phyloP scores from a whole-genome alignment of 2,113 vertebrate species.

The Oreochromis tanganicae region DNA sequence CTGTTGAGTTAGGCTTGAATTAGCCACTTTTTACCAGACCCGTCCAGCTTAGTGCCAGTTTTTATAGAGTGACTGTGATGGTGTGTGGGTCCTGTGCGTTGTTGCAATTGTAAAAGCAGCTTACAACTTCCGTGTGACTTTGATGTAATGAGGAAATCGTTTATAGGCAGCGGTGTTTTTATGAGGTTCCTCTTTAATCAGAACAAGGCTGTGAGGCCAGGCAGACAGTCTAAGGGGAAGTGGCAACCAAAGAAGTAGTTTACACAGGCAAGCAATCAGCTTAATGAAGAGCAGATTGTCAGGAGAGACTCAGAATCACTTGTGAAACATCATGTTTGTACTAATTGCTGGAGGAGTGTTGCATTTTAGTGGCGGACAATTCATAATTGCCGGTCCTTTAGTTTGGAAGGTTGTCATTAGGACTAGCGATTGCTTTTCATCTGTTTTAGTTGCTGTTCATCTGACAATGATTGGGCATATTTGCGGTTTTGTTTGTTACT shows the following conservation, averaged over 20 bases:
- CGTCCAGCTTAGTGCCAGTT: neutral
- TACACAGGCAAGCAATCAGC: slow-evolving; percentile 40
- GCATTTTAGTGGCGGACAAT: neutral
- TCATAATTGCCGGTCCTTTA: neutral
- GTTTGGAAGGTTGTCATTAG: neutral
- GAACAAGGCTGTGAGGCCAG: slow-evolving; percentile 21
- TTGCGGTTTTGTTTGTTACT: slow-evolving; percentile 14
- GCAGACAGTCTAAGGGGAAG: neutral
- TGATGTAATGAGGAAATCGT: slow-evolving; percentile 68
- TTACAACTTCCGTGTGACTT: slow-evolving; percentile 68
- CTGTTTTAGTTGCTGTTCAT: neutral
- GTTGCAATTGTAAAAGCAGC: slow-evolving; percentile 27
- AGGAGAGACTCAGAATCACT: slow-evolving; percentile 15
- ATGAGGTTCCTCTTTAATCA: slow-evolving; percentile 67
- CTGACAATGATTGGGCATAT: neutral
- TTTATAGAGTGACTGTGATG: neutral
- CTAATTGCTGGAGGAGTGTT: neutral
- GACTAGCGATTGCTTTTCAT: neutral
- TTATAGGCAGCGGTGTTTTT: slow-evolving; percentile 55
- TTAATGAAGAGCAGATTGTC: slow-evolving; percentile 64
- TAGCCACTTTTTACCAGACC: neutral
- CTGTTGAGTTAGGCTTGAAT: neutral
- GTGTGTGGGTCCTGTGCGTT: neutral
- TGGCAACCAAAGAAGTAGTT: neutral
- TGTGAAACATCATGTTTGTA: slow-evolving; percentile 23